Evolutionary conservation across 2,113 vertebrate species (phyloP), one percentile per base, ranked within the genome.

Genomic region (Lates calcarifer): DNA sequence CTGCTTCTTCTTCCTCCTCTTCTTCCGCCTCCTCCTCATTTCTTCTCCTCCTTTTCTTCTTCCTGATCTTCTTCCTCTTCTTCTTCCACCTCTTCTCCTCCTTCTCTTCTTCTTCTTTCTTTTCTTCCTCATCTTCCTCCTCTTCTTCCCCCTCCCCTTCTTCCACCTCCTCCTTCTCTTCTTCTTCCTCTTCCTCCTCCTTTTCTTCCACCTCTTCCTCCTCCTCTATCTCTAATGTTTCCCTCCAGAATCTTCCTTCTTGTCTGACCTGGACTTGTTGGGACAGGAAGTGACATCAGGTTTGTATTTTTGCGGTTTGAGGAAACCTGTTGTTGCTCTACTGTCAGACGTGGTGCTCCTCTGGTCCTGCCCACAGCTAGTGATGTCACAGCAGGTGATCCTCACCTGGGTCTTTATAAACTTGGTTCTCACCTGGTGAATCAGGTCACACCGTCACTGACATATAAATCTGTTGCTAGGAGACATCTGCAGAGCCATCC

Each of bases 221-320:
- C 79, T 63, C 77, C 81, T 94, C n/a, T n/a, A n/a, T n/a, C n/a
- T n/a, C n/a, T n/a, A n/a, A 76, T 86, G 11, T 58, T 39, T 82
- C 49, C 39, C 53, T 95, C 91, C 94, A 98, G 97, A 96, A 86
- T 93, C 95, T 95, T 95, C 95, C 92, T 95, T 96, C 96, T 91
- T 96, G 94, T 97, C 97, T 95, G 95, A 96, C 89, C 89, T 95
- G 95, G 96, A 98, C 94, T 94, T 95, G 93, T 95, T 96, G 95
- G 93, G 94, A 88, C 96, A 96, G 92, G 97, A 96, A 95, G 95
- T 96, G 91, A 92, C 94, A 81, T 94, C 96, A 98, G 98, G 97
- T 99, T 95, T 96, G 96, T 97, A 88, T 83, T 24, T 24, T 63
- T 51, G 43, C 79, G 31, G 41, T 87, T 68, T 62, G 33, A 72